Evolutionary conservation across 2,113 vertebrate genomes (phyloP).

Genomic region (Nerophis lumbriciformis): DNA sequence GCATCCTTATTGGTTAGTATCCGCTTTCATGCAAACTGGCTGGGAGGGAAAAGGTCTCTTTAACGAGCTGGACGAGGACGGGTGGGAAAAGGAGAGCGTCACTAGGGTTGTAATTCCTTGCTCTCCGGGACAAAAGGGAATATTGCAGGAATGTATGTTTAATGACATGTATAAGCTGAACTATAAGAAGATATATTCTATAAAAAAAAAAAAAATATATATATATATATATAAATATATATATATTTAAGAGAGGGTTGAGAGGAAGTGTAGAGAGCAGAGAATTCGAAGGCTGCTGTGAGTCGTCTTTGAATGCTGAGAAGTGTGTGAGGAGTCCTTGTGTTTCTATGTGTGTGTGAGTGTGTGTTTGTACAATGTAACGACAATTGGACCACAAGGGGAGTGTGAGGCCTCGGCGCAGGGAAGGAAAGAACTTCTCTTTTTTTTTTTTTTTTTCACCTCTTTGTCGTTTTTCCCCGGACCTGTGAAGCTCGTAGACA

Average conservation of each 20-base stretch:
- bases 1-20: conserved; percentile 20
- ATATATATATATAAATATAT: too few relatives aligned
- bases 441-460: conserved; percentile 11
- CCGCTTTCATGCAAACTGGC: too few relatives aligned
- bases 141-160: conserved; percentile 68
- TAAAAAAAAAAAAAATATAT: too few relatives aligned
- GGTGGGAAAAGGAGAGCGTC: conserved; percentile 27
- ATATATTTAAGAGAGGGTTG: conserved; percentile 18
- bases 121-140: conserved; percentile 56
- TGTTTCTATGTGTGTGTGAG: too few relatives aligned
- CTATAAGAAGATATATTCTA: conserved; percentile 51
- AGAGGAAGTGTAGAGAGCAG: conserved; percentile 29
- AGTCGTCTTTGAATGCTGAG: background rate
- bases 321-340: conserved; percentile 39
- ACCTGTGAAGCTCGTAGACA: conserved; percentile 62
- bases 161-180: conserved; percentile 65
- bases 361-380: background rate
- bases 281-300: conserved; percentile 51
- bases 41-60: too few relatives aligned
- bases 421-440: conserved; percentile 30
- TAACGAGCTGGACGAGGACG: background rate
- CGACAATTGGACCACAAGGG: conserved; percentile 70
- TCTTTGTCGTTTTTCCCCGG: conserved; percentile 31
- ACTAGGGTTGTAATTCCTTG: conserved; percentile 40
- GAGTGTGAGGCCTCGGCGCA: conserved; percentile 44